Conservation (phyloP, 2,113 vertebrate species). For the Sebastes schlegelii region DNA sequence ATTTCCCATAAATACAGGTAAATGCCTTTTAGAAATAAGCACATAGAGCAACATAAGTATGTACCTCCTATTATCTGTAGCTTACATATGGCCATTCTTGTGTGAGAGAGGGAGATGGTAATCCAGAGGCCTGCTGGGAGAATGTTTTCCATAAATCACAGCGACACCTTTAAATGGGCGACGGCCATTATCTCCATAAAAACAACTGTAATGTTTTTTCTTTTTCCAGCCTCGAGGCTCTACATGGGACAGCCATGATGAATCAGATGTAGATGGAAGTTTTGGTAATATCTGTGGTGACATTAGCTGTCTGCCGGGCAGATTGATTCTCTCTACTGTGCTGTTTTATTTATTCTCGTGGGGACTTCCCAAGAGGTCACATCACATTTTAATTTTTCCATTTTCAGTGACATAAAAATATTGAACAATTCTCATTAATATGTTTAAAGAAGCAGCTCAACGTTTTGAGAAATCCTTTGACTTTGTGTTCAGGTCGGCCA, state of each 20-base stretch:
- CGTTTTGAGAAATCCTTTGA: background rate
- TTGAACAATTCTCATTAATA: background rate
- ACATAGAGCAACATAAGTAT: background rate
- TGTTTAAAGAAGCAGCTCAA: background rate
- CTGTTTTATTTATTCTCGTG: too few species aligned
- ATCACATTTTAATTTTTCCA: too few species aligned
- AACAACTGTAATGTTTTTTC: conserved; percentile 9
- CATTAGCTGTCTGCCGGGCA: conserved; percentile 16
- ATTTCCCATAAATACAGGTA: too few species aligned
- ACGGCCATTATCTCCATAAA: conserved; percentile 44
- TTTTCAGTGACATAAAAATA: background rate
- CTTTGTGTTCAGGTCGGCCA: too few species aligned
- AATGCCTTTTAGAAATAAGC: too few species aligned
- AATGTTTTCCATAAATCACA: conserved; percentile 43
- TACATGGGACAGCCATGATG: conserved; percentile 6
- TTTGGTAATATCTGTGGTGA: background rate
- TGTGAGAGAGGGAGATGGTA: background rate
- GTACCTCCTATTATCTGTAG: background rate
- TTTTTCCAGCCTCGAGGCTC: background rate
- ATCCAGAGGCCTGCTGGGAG: conserved; percentile 22
- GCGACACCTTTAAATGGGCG: conserved; percentile 35
- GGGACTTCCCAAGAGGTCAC: too few species aligned
- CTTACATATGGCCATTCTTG: background rate
- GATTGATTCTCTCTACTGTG: conserved; percentile 21
- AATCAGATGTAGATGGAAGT: background rate